Evolutionary conservation across 2,113 vertebrate species (phyloP).

Genomic region (Heterotis niloticus): DNA sequence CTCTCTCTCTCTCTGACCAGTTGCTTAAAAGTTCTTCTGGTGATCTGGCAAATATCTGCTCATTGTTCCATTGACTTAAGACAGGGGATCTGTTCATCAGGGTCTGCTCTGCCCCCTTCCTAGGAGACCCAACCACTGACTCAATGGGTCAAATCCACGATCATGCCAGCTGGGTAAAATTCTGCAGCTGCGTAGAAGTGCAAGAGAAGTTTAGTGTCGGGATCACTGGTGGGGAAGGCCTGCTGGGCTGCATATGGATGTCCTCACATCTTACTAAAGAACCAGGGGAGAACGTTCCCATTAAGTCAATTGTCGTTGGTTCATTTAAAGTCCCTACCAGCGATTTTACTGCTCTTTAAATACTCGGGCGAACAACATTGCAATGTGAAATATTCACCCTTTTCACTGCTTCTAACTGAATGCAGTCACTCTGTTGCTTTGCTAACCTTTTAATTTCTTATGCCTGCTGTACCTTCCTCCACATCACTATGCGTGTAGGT

Average conservation of each 20-base stretch:
- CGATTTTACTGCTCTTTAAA: neutral
- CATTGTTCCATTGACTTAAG: no score
- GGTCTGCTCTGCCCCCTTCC: no score
- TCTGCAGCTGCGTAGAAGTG: neutral
- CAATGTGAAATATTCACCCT: neutral
- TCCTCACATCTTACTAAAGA: no score
- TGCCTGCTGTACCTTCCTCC: slow-evolving; percentile 1
- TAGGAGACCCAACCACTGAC: no score
- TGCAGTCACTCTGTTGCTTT: neutral
- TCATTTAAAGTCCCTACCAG: neutral
- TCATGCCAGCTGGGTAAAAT: neutral
- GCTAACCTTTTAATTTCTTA: slow-evolving; percentile 10
- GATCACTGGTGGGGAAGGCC: neutral
- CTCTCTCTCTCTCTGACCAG: no score
- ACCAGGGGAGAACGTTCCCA: neutral
- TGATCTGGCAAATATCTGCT: neutral
- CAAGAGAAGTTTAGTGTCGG: neutral
- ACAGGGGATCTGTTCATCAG: no score
- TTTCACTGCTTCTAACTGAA: neutral
- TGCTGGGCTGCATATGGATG: no score
- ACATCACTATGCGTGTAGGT: no score
- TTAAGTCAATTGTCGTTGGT: neutral
- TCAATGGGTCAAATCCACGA: neutral
- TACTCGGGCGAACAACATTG: neutral
- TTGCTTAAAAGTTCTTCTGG: no score